These are phyloP conservation scores for Fabriciana adippe DNA, from an alignment of 2,888 invertebrate genomes.

Conservation along the genomic window DNA sequence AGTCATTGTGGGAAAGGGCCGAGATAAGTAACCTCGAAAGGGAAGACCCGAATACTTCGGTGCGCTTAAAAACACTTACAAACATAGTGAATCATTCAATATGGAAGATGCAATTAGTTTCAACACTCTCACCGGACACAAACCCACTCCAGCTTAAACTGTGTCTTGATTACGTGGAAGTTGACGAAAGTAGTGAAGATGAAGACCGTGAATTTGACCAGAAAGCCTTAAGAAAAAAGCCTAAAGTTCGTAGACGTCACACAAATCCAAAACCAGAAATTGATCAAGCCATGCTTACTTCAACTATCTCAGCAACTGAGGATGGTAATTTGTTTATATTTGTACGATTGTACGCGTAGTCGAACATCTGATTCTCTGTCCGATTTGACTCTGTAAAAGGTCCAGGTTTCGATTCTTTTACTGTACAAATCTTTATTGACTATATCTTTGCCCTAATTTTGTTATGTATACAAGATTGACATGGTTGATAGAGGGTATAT, in stretches of 20 bases:
- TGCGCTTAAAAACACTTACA: conserved; percentile 62
- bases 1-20: conserved; percentile 61
- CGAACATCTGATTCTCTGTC: background rate
- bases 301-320: conserved; percentile 65
- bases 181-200: conserved; percentile 74
- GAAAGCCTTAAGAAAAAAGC: conserved; percentile 64
- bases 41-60: conserved; percentile 50
- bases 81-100: conserved; percentile 85
- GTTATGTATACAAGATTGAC: too few species aligned
- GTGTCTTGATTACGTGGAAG: conserved; percentile 74
- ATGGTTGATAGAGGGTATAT: too few species aligned
- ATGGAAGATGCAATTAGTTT: conserved; percentile 88
- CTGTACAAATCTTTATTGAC: too few species aligned
- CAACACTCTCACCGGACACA: conserved; percentile 76
- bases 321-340: conserved; percentile 55
- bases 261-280: conserved; percentile 65
- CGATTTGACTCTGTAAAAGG: background rate
- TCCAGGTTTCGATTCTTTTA: too few species aligned
- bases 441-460: too few species aligned
- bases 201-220: conserved; percentile 66
- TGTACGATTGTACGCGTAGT: background rate
- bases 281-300: conserved; percentile 66
- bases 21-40: conserved; percentile 56
- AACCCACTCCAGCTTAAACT: conserved; percentile 69
- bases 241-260: conserved; percentile 62